Conservation (phyloP, 2,888 invertebrate genomes). For the Myopa testacea region DNA sequence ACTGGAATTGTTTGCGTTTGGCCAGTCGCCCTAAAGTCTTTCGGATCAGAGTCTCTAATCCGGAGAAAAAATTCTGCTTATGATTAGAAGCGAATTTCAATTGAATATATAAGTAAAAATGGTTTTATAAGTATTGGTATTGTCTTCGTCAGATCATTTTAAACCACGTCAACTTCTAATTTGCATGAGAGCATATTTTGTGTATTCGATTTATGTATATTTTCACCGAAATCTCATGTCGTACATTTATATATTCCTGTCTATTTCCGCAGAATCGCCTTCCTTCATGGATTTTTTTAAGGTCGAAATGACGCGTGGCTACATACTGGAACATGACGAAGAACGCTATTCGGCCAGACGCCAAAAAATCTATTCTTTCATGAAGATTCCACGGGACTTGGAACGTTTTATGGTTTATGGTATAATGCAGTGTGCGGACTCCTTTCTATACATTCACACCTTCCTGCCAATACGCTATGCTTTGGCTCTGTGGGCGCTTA, state of each 20-base stretch:
- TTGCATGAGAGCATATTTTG: neutral
- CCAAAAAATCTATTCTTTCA: slow-evolving; percentile 96
- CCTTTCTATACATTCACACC: slow-evolving; percentile 96
- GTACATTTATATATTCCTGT: neutral
- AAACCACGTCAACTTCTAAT: neutral
- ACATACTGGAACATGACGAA: slow-evolving; percentile 94
- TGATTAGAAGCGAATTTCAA: neutral
- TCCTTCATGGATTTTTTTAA: slow-evolving; percentile 77
- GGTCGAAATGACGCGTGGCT: slow-evolving; percentile 91
- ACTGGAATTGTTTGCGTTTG: neutral
- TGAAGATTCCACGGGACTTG: slow-evolving; percentile 92
- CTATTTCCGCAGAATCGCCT: slow-evolving; percentile 45
- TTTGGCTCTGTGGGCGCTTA: slow-evolving; percentile 85
- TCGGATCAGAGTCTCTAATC: neutral
- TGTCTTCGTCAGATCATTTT: too few species aligned
- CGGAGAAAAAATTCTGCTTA: neutral
- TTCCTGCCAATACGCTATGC: slow-evolving; percentile 94
- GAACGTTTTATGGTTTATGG: slow-evolving; percentile 95
- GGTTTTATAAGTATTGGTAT: too few species aligned
- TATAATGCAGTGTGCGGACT: slow-evolving; percentile 96
- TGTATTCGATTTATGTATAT: neutral
- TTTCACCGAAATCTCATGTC: neutral
- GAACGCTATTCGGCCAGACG: slow-evolving; percentile 93
- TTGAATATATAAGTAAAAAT: too few species aligned
- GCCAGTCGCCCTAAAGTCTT: neutral